Evolutionary conservation across 2,113 vertebrate genomes (phyloP).

Genomic region (Callithrix jacchus): DNA sequence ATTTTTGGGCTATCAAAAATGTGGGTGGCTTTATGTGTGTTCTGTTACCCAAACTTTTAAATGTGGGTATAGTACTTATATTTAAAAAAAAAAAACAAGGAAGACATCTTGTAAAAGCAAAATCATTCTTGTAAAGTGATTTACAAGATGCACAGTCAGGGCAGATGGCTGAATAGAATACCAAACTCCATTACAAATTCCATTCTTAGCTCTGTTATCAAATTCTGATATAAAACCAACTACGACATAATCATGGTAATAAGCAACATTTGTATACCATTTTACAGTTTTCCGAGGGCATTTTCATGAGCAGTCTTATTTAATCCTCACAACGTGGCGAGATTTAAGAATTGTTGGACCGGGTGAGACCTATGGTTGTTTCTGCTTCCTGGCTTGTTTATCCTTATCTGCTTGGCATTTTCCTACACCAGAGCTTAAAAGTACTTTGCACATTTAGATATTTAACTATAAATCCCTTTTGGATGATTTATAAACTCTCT

Average conservation of each 20-base stretch:
- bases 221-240: constrained; percentile 2
- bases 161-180: neutral
- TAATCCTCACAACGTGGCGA: neutral
- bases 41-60: neutral
- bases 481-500: neutral
- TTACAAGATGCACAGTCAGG: neutral
- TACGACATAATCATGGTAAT: neutral
- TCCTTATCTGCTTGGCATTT: constrained; percentile 37
- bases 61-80: neutral
- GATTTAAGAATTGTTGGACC: neutral
- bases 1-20: neutral
- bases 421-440: neutral
- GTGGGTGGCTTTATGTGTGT: neutral
- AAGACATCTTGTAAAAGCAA: neutral
- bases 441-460: neutral
- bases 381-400: neutral
- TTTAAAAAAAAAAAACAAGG: neutral
- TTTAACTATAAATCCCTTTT: neutral
- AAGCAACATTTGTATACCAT: neutral
- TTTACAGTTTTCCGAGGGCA: neutral
- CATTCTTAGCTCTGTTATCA: neutral
- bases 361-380: neutral
- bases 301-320: neutral
- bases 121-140: neutral
- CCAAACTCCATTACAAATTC: neutral